Evolutionary conservation across 2,113 vertebrate species (phyloP).

Genomic region (Cephalopterus ornatus): DNA sequence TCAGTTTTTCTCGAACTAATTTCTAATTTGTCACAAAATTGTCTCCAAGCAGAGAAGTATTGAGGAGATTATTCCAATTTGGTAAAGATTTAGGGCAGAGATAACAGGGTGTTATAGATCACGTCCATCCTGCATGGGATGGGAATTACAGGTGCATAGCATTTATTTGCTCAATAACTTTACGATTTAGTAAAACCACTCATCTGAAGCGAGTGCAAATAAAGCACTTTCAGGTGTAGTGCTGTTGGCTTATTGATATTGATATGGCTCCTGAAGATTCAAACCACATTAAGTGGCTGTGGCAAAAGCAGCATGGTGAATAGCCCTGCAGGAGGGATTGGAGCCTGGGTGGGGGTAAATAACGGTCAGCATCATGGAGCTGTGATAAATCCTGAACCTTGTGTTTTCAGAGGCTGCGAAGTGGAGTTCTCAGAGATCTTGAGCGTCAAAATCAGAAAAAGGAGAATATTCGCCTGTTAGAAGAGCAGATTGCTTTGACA

Average conservation of each 20-base stretch:
- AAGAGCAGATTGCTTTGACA: constrained; percentile 87
- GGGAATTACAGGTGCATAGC: background rate
- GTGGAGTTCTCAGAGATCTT: constrained; percentile 88
- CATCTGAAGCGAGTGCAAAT: background rate
- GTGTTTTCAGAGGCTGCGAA: constrained; percentile 84
- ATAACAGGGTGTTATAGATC: background rate
- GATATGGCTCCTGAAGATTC: background rate
- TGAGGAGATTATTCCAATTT: background rate
- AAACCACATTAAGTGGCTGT: fast-evolving
- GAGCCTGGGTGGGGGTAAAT: background rate
- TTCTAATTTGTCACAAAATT: background rate
- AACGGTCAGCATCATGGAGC: fast-evolving
- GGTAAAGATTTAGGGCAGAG: background rate
- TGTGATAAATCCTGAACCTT: background rate
- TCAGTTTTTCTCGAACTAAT: background rate
- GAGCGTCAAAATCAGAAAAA: constrained; percentile 84
- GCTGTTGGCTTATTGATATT: fast-evolving
- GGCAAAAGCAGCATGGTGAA: background rate
- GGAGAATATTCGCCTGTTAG: constrained; percentile 83
- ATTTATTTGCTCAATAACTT: background rate
- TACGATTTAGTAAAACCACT: background rate
- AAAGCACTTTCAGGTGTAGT: background rate
- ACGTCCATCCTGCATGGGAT: background rate
- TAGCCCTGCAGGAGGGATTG: background rate
- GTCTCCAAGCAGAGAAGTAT: background rate